Evolutionary conservation across 2,888 invertebrate species (phyloP).

Genomic region (Yponomeuta plumbellus): DNA sequence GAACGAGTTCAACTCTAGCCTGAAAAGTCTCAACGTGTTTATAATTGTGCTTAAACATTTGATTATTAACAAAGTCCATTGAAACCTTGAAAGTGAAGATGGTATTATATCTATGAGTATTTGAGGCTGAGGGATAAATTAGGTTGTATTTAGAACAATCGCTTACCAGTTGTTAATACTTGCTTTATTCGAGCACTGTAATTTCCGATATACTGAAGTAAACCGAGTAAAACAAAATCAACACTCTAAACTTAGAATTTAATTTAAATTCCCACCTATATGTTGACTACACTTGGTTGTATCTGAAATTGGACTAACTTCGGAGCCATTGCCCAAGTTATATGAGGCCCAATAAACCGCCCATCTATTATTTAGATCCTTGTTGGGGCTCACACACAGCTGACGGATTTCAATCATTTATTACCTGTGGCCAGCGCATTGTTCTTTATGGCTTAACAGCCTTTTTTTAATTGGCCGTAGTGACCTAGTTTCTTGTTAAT

Average conservation of each 20-base stretch:
- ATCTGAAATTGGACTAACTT: conserved; percentile 71
- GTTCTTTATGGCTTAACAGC: conserved; percentile 38
- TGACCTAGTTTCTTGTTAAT: conserved; percentile 50
- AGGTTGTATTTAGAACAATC: no score
- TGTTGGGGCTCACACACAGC: conserved; percentile 46
- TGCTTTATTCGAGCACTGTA: no score
- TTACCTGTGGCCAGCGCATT: conserved; percentile 1
- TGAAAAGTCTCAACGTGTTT: no score
- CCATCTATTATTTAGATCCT: conserved; percentile 65
- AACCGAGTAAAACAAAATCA: no score
- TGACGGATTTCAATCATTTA: conserved; percentile 67
- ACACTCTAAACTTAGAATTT: background rate
- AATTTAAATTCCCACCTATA: conserved; percentile 22
- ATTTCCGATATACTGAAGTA: no score
- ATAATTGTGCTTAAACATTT: no score
- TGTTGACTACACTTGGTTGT: conserved; percentile 60
- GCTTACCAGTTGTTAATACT: no score
- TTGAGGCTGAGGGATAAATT: no score
- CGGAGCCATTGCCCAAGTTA: conserved; percentile 53
- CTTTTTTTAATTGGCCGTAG: conserved; percentile 40
- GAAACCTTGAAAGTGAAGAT: no score
- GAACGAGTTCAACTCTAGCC: no score
- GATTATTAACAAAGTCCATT: no score
- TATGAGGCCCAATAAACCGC: conserved; percentile 72
- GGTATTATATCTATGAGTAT: no score